phyloP scores from a whole-genome alignment of 2,888 invertebrate genomes.

The Chalcosyrphus nemorum region DNA sequence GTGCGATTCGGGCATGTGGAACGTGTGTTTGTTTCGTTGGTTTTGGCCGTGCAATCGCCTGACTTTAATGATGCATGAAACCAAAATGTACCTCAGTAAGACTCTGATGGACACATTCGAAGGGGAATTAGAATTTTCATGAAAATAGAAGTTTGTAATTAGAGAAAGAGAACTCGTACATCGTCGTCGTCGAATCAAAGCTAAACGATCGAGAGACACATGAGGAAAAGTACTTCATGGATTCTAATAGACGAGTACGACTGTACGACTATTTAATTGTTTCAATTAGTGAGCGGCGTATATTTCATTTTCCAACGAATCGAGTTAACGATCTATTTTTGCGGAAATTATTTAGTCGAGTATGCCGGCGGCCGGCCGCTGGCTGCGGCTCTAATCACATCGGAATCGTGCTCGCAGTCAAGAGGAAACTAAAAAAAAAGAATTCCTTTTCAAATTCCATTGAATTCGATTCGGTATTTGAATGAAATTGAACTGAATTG shows the following conservation, averaged over 20 bases:
- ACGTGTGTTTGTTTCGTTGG: slow-evolving; percentile 36
- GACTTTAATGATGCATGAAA: slow-evolving; percentile 55
- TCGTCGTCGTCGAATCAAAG: slow-evolving; percentile 27
- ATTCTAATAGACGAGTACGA: slow-evolving; percentile 16
- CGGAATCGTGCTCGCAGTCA: neutral
- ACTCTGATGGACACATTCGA: slow-evolving; percentile 10
- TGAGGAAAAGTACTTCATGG: slow-evolving; percentile 12
- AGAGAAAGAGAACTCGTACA: slow-evolving; percentile 51
- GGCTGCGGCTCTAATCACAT: neutral
- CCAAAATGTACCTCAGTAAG: slow-evolving; percentile 13
- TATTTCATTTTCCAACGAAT: slow-evolving; percentile 6
- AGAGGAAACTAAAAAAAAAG: neutral
- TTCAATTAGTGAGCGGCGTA: slow-evolving; percentile 36
- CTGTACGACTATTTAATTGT: slow-evolving; percentile 66
- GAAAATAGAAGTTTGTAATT: slow-evolving; percentile 46
- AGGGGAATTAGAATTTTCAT: slow-evolving; percentile 54
- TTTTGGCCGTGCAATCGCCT: slow-evolving; percentile 18
- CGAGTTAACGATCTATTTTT: slow-evolving; percentile 31
- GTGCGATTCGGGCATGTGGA: slow-evolving; percentile 53
- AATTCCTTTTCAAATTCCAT: neutral
- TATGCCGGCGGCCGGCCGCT: neutral
- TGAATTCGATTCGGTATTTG: neutral
- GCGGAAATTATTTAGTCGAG: slow-evolving; percentile 38
- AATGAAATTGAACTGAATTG: neutral
- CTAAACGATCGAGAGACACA: slow-evolving; percentile 27